These are phyloP conservation scores for Zaprionus davidi DNA, from an alignment of 1,140 invertebrate genomes.

Conservation along the genomic window DNA sequence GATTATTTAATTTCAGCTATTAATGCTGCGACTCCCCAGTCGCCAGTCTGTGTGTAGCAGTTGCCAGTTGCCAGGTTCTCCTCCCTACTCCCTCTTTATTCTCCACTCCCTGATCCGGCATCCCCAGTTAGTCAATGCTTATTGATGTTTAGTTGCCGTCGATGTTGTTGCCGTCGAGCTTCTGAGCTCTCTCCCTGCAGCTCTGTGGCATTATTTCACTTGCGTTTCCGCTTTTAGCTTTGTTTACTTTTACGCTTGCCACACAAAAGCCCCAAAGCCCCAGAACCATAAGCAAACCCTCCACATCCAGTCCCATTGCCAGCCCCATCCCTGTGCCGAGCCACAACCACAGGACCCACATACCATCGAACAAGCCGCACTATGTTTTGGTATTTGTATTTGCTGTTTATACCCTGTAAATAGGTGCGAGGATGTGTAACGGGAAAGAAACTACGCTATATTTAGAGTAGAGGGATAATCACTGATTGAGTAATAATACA, in stretches of 20 bases:
- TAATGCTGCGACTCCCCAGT: conserved; percentile 62
- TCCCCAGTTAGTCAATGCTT: conserved; percentile 78
- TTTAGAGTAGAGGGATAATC: too few relatives aligned
- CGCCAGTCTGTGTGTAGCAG: conserved; percentile 35
- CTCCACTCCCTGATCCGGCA: conserved; percentile 23
- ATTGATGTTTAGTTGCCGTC: conserved; percentile 75
- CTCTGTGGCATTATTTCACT: conserved; percentile 61
- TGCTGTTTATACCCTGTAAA: conserved; percentile 46
- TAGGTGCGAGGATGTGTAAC: neutral
- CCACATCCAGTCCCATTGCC: neutral
- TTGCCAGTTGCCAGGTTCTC: conserved; percentile 56
- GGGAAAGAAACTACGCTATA: too few relatives aligned
- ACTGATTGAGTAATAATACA: too few relatives aligned
- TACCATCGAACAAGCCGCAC: conserved; percentile 59
- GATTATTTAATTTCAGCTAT: conserved; percentile 80
- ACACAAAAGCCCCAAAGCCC: conserved; percentile 76
- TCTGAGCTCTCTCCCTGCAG: conserved; percentile 33
- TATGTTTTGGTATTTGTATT: conserved; percentile 75
- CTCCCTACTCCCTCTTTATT: neutral
- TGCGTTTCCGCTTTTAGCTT: conserved; percentile 79
- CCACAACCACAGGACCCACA: conserved; percentile 35
- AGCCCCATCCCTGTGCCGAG: conserved; percentile 20
- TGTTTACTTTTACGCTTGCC: conserved; percentile 77
- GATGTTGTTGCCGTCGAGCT: conserved; percentile 50
- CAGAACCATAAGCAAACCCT: conserved; percentile 45